Base-by-base conservation (phyloP, 2,113 vertebrate genomes). In the Channa maculata region DNA sequence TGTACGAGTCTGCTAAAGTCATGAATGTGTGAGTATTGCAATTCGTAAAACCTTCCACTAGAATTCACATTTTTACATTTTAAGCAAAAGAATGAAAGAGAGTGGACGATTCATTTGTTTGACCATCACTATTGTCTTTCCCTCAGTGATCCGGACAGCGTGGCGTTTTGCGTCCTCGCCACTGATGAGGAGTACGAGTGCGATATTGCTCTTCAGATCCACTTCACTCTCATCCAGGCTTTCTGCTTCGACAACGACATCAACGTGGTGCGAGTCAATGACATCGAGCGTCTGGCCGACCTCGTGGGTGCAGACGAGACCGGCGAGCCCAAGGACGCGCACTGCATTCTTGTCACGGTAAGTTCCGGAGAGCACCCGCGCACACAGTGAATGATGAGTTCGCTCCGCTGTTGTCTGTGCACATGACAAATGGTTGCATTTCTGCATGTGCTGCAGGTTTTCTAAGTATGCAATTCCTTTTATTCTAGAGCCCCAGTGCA, bases 161-260 rank as follows among this genome's bases (percentile, higher is more conserved):
- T 99, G 52, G 96, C 96, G 0, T 97, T 99, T 81, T 99, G 98
- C 61, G 92, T 99, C 60, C 92, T 99, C 89, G 97, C 98, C 5
- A 92, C 96, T 0, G 97, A 97, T 1, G 96, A 97, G 76, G 96
- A 99, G 75, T 98, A 98, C 36, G 95, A 98, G 79, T 97, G 96
- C 4, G 98, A 99, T 81, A 96, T 99, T 0, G 98, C 98, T 0
- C 93, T 99, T 61, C 98, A 99, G 91, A 99, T 99, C 80, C 98
- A 99, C 88, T 99, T 99, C 89, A 99, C 98, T 0, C 94, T 99
- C 62, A 99, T 99, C 76, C 98, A 99, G 85, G 96, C 98, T 0
- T 99, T 99, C 86, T 99, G 98, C 91, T 99, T 98, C 13, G 98
- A 99, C 84, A 99, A 99, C 41, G 96, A 96, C 88, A 98, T 99